Conservation (phyloP, 2,113 vertebrate genomes). For the Phalacrocorax carbo region DNA sequence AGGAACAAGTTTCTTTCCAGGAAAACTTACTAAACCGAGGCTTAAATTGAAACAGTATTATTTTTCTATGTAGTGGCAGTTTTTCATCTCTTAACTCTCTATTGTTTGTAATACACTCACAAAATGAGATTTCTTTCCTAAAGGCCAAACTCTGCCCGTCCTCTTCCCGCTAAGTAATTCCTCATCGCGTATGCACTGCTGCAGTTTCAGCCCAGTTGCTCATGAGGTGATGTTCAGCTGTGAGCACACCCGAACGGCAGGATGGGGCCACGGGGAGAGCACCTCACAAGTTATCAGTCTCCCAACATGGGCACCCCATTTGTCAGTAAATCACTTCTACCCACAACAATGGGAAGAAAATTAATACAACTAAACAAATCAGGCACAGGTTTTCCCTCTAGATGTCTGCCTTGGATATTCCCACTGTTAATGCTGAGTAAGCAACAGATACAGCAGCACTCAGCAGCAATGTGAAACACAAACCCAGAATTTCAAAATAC, state of each 20-base stretch:
- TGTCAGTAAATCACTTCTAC: background rate
- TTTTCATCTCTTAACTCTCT: conserved; percentile 58
- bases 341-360: background rate
- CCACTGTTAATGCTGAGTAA: background rate
- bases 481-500: background rate
- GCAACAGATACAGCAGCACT: background rate
- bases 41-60: conserved; percentile 48
- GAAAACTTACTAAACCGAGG: conserved; percentile 32
- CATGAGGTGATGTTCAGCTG: background rate
- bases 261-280: background rate
- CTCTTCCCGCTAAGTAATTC: background rate
- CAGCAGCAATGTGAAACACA: background rate
- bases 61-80: conserved; percentile 8
- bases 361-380: background rate
- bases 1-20: conserved; percentile 45
- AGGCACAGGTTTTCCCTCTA: background rate
- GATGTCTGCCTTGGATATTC: background rate
- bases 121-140: conserved; percentile 48
- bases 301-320: background rate
- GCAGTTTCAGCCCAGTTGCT: background rate
- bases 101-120: background rate
- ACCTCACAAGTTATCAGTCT: background rate
- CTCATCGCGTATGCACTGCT: fast-evolving
- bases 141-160: conserved; percentile 9
- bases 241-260: background rate